Conservation (phyloP, 2,797 vertebrate genomes). For the Lateolabrax maculatus region DNA sequence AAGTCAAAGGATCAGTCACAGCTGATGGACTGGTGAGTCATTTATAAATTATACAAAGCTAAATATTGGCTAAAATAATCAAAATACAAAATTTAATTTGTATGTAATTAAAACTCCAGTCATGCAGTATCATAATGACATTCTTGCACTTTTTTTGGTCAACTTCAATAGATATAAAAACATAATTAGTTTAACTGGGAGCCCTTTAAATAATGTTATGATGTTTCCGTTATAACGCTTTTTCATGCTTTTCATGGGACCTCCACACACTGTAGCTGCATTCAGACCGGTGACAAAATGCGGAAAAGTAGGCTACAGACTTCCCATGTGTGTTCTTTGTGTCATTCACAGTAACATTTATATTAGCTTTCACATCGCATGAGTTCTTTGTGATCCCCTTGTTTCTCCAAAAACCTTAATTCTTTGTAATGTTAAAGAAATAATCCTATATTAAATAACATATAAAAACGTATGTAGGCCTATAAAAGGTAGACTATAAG, state of each 20-base stretch:
- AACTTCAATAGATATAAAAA: neutral
- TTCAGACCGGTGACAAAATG: neutral
- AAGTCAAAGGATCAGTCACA: neutral
- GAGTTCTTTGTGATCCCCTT: neutral
- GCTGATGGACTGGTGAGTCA: slow-evolving; percentile 22
- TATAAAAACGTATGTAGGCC: too few relatives aligned
- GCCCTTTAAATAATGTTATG: neutral
- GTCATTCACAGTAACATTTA: neutral
- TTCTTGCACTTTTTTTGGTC: neutral
- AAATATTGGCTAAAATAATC: neutral
- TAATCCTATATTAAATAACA: too few relatives aligned
- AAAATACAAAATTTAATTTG: neutral
- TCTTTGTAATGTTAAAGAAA: neutral
- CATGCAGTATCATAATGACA: neutral
- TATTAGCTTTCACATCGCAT: too few relatives aligned
- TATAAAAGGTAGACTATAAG: too few relatives aligned
- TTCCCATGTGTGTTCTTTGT: accelerated
- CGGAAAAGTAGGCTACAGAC: neutral
- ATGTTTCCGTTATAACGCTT: neutral
- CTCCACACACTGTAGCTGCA: too few relatives aligned
- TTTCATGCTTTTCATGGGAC: too few relatives aligned
- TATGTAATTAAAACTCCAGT: neutral
- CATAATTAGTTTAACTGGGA: neutral
- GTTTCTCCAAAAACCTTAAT: neutral
- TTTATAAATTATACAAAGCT: neutral